These are phyloP conservation scores for Rattus norvegicus DNA, from an alignment of 2,113 vertebrate species.

Conservation along the genomic window DNA sequence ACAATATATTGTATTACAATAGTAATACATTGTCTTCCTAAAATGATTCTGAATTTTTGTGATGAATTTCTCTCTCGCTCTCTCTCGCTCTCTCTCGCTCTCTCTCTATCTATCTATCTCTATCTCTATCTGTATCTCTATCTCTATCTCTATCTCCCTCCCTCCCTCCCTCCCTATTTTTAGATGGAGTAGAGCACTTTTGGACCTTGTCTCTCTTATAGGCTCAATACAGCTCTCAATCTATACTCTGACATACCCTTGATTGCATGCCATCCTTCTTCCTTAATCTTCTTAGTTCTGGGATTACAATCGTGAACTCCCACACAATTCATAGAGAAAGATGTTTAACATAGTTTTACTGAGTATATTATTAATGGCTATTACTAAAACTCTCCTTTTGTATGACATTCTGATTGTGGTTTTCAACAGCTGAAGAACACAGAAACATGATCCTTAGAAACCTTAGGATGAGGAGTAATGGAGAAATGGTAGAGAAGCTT, in stretches of 20 bases:
- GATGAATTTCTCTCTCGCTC: neutral
- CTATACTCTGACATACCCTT: neutral
- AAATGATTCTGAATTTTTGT: neutral
- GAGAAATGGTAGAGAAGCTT: neutral
- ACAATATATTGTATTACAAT: too few relatives aligned
- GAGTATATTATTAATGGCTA: neutral
- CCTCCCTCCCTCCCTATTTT: neutral
- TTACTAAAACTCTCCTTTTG: neutral
- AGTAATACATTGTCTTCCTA: neutral
- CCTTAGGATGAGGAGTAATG: neutral
- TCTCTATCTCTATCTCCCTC: neutral
- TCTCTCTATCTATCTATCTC: neutral
- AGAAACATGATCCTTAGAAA: neutral
- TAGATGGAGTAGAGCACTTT: fast-evolving
- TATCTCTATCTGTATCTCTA: neutral
- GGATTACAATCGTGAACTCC: neutral
- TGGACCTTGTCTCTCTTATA: neutral
- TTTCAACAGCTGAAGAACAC: neutral
- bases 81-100: neutral
- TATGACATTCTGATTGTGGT: neutral
- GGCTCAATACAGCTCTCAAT: neutral
- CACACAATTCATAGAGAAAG: neutral
- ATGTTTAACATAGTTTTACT: neutral
- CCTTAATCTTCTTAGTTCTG: neutral
- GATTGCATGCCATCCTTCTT: neutral